A percentile compares a stretch with the other conserved stretches of the same genome.
These are phyloP conservation scores for Phocoena phocoena DNA, from an alignment of 2,113 vertebrate genomes.

Conservation along the genomic window DNA sequence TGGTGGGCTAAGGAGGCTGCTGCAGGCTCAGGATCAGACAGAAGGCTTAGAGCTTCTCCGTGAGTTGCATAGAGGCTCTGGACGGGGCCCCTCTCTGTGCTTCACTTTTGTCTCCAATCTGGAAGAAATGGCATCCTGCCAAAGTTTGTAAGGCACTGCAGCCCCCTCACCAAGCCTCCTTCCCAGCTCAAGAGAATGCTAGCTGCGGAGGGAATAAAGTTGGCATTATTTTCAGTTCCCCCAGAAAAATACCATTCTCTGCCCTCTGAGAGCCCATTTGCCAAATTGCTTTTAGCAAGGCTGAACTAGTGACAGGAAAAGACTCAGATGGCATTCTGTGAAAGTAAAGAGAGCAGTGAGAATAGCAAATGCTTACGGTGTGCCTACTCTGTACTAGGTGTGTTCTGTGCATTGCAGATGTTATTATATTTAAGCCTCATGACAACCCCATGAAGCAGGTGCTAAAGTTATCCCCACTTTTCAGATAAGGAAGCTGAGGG, in stretches of 20 bases:
- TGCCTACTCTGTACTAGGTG: neutral
- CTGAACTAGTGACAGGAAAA: slow-evolving; percentile 37
- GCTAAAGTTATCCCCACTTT: neutral
- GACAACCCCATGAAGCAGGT: neutral
- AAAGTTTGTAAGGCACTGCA: neutral
- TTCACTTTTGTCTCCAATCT: neutral
- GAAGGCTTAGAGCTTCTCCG: neutral
- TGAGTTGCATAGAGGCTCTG: neutral
- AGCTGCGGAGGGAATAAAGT: slow-evolving; percentile 24
- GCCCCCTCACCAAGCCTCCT: neutral
- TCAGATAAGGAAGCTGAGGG: neutral
- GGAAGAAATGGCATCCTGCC: slow-evolving; percentile 3
- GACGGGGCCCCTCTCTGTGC: neutral
- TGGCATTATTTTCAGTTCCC: slow-evolving; percentile 52
- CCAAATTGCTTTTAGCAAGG: slow-evolving; percentile 54
- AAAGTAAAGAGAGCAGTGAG: neutral
- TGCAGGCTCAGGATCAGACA: neutral
- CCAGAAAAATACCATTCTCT: slow-evolving; percentile 40
- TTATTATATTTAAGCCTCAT: neutral
- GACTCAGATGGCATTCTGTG: neutral
- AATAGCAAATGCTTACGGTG: neutral
- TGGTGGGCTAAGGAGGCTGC: neutral
- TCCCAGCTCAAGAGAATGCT: slow-evolving; percentile 6
- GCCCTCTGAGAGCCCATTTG: slow-evolving; percentile 30
- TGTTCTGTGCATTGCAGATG: neutral